Conservation (phyloP, 2,113 vertebrate genomes). For the Ellobius talpinus region DNA sequence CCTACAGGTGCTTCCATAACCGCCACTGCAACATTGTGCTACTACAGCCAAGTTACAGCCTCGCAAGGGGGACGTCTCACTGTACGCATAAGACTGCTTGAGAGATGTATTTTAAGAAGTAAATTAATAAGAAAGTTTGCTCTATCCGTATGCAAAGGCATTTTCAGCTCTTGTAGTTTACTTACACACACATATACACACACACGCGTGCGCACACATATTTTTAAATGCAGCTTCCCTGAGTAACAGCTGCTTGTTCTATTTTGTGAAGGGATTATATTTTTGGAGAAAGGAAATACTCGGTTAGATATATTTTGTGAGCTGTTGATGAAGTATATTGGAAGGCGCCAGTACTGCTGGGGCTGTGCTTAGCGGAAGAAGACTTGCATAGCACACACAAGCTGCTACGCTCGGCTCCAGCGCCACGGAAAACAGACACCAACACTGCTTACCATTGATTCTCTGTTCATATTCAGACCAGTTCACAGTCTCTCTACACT, state of each 20-base stretch:
- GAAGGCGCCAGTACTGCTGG: conserved; percentile 26
- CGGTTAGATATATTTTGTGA: conserved; percentile 74
- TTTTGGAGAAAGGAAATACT: conserved; percentile 76
- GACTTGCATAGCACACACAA: not conserved
- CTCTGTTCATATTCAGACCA: not conserved
- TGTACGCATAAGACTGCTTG: conserved; percentile 16
- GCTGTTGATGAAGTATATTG: conserved; percentile 49
- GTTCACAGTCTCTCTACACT: not conserved
- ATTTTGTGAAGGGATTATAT: conserved; percentile 81
- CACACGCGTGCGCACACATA: not conserved
- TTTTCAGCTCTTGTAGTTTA: conserved; percentile 55
- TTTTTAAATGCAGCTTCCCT: conserved; percentile 67
- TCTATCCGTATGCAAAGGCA: conserved; percentile 26
- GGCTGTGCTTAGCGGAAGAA: not conserved
- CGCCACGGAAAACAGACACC: not conserved
- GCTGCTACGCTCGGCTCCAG: not conserved
- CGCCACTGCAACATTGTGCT: not conserved
- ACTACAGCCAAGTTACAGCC: conserved; percentile 9
- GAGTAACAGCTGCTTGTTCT: conserved; percentile 70
- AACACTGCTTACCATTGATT: not conserved
- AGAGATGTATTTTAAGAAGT: conserved; percentile 65
- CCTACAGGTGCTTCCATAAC: conserved; percentile 22
- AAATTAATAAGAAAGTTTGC: conserved; percentile 58
- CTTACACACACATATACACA: not conserved
- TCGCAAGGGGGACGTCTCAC: conserved; percentile 43